Evolutionary conservation across 1,140 invertebrate species (phyloP), one percentile per base, ranked within the genome.

Genomic region (Anoplophora glabripennis): DNA sequence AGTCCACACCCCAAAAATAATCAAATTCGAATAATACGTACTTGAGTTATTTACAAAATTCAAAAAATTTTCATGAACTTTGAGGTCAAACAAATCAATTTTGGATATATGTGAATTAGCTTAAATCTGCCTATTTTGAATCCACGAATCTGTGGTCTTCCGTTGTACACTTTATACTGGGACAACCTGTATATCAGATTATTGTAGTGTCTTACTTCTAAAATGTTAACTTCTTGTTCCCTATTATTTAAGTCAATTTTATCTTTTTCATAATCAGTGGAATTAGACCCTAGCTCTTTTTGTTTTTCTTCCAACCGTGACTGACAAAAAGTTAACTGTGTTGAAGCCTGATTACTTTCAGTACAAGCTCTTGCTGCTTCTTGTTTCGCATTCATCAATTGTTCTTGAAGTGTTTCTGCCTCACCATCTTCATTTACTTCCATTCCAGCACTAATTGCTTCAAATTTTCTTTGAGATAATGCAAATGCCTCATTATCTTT

Each of bases 351-450:
- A 61, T 92, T 90, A 7, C 86, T 84, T 45, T 90, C 87, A 0
- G 92, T 95, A 66, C 89, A 86, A 1, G 90, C 88, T 64, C 88
- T 83, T 12, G 86, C 85, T 7, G 89, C 82, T 51, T 84, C 84
- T 67, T 87, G 83, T 67, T 91, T 89, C 0, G 89, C 89, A 72
- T 80, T 83, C 67, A 94, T 94, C 1, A 96, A 78, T 72, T 96
- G 93, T 63, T 96, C 91, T 72, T 93, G 89, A 14, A 97, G 78
- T 4, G 93, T 93, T n/a, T 89, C 84, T 54, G 87, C 86, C 73
- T 88, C 82, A 11, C 93, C 92, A 66, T 86, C 85, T n/a, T 89
- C 87, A 55, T 85, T 88, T 18, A 86, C 84, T 33, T 93, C 85
- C 44, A 91, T 77, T 17, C 94, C 52, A 17, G 89, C 81, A 72